Percentiles rank a stretch among this genome's conserved stretches.
Evolutionary conservation across 1,140 invertebrate species (phyloP).

Genomic region (Arion vulgaris): DNA sequence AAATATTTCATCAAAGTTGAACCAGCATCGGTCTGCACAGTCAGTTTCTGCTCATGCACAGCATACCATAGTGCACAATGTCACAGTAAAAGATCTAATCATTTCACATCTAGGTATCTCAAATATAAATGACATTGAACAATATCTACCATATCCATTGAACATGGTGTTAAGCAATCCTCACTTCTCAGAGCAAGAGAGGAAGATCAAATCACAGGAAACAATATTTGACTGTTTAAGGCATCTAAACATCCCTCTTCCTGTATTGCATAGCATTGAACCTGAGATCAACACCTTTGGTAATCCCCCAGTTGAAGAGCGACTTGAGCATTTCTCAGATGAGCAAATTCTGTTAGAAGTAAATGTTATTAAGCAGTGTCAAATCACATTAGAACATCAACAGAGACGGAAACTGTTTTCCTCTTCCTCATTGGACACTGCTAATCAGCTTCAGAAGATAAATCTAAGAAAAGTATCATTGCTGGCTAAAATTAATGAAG

Average conservation of each 20-base stretch:
- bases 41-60: neutral
- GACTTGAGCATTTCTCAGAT: conserved; percentile 7
- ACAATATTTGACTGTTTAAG: neutral
- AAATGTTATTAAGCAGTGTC: conserved; percentile 22
- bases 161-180: neutral
- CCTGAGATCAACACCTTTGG: neutral
- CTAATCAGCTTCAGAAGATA: neutral
- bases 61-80: neutral
- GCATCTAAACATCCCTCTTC: neutral
- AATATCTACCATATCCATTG: neutral
- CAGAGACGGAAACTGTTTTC: neutral
- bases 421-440: neutral
- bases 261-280: neutral
- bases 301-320: neutral
- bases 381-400: neutral
- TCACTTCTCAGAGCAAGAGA: neutral
- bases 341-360: conserved; percentile 13
- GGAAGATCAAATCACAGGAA: neutral
- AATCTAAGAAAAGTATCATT: neutral
- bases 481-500: neutral
- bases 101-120: neutral
- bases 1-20: neutral
- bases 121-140: neutral
- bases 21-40: neutral
- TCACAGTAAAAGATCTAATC: conserved; percentile 10